phyloP scores from a whole-genome alignment of 2,113 vertebrate genomes.

The Pogona vitticeps region DNA sequence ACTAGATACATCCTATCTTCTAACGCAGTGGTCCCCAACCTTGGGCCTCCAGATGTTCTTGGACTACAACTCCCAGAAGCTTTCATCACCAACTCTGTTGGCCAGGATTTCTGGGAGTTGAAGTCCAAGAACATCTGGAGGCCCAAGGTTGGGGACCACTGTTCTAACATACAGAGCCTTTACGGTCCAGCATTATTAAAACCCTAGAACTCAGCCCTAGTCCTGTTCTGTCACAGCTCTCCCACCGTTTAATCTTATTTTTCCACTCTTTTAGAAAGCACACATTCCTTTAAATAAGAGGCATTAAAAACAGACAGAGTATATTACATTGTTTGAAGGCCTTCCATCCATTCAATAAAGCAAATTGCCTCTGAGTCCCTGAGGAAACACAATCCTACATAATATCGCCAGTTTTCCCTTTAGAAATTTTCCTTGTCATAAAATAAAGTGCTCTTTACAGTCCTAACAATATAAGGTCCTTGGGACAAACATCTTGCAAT shows the following conservation, averaged over 20 bases:
- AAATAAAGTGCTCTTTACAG: constrained; percentile 29
- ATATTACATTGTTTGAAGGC: constrained; percentile 9
- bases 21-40: no score
- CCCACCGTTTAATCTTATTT: neutral
- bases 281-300: constrained; percentile 4
- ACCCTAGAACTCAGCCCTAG: no score
- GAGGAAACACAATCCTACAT: neutral
- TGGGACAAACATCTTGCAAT: constrained; percentile 9
- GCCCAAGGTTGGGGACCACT: no score
- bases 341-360: constrained; percentile 16
- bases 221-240: neutral
- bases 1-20: neutral
- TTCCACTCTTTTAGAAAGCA: neutral
- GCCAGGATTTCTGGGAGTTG: no score
- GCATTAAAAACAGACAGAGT: constrained; percentile 9
- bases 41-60: no score
- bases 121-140: no score
- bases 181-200: neutral
- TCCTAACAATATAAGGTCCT: constrained; percentile 17
- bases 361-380: constrained; percentile 3
- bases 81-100: no score
- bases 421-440: constrained; percentile 17
- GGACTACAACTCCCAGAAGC: no score
- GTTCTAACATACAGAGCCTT: neutral
- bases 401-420: neutral